A percentile compares a stretch with the other conserved stretches of the same genome.
Evolutionary conservation across 2,113 vertebrate species (phyloP).

Genomic region (Steatornis caripensis): DNA sequence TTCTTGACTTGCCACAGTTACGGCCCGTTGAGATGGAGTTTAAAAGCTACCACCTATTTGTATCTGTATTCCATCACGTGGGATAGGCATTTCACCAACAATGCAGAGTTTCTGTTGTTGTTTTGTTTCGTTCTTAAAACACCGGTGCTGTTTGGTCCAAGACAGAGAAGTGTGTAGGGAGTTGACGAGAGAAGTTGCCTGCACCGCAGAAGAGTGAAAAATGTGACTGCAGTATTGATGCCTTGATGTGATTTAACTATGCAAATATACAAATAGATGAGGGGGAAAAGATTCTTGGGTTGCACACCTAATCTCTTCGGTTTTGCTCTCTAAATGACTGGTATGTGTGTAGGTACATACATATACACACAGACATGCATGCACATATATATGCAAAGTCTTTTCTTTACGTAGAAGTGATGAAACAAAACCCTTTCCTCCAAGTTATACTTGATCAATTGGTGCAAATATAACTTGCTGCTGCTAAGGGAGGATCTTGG

Average conservation of each 20-base stretch:
- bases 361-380: conserved; percentile 2
- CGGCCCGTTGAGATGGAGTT: background rate
- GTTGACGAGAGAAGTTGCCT: background rate
- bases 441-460: background rate
- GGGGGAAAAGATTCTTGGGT: background rate
- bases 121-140: background rate
- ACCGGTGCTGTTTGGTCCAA: conserved; percentile 45
- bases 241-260: conserved; percentile 39
- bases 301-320: background rate
- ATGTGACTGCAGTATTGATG: conserved; percentile 22
- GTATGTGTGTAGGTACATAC: background rate
- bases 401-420: conserved; percentile 18
- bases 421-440: conserved; percentile 48
- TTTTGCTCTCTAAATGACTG: conserved; percentile 4
- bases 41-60: conserved; percentile 49
- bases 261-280: conserved; percentile 47
- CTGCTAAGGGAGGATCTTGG: conserved; percentile 20
- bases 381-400: conserved; percentile 42
- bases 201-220: conserved; percentile 4
- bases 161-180: background rate
- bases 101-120: background rate
- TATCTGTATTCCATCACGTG: conserved; percentile 15
- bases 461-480: conserved; percentile 26
- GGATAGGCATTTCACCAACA: conserved; percentile 47
- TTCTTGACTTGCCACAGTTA: background rate